Evolutionary conservation across 2,113 vertebrate species (phyloP).

Genomic region (Mirounga angustirostris): DNA sequence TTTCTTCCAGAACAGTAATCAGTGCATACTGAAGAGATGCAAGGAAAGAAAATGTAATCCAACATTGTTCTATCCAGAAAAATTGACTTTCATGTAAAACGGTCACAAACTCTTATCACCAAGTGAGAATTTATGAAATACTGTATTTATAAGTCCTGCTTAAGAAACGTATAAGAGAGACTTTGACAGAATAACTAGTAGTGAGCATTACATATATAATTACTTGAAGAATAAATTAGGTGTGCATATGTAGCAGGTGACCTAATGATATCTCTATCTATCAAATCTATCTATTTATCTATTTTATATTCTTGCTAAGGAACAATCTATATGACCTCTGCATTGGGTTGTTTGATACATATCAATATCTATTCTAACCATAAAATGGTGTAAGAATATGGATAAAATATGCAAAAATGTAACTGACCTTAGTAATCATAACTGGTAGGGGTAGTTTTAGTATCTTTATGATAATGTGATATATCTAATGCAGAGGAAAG

Average conservation of each 20-base stretch:
- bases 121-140: neutral
- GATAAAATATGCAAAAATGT: neutral
- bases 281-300: neutral
- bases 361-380: neutral
- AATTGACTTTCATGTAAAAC: neutral
- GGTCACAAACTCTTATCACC: neutral
- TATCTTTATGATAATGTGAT: neutral
- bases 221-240: neutral
- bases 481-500: neutral
- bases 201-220: neutral
- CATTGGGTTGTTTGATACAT: neutral
- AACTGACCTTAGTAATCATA: neutral
- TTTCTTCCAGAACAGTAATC: neutral
- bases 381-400: neutral
- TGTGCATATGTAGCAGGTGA: neutral
- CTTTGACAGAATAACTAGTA: neutral
- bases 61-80: neutral
- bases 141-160: neutral
- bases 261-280: neutral
- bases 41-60: neutral
- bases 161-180: neutral
- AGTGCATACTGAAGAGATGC: neutral
- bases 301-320: neutral
- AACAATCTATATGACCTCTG: neutral
- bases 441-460: neutral